Evolutionary conservation across 2,888 invertebrate genomes (phyloP).

Genomic region (Villa cingulata): DNA sequence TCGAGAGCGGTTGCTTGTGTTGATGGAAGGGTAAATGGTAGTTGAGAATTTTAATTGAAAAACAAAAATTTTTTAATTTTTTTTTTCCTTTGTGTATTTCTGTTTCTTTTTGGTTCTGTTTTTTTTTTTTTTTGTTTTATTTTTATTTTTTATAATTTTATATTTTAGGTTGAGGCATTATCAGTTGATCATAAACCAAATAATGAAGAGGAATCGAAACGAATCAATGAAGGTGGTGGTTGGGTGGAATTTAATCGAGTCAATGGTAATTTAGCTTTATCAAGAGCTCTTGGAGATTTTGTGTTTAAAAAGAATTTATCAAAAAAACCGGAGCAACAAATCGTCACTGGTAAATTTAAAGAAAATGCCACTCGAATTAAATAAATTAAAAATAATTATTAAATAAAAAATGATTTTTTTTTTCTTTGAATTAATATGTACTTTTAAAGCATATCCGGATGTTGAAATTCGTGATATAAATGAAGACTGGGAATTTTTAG

Average conservation of each 20-base stretch:
- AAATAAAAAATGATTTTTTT: background rate
- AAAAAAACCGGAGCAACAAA: constrained; percentile 82
- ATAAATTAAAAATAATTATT: background rate
- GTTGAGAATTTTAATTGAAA: too few relatives aligned
- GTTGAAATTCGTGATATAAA: constrained; percentile 67
- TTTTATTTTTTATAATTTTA: background rate
- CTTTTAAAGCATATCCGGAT: constrained; percentile 73
- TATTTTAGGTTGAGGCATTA: constrained; percentile 44
- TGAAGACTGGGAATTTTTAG: constrained; percentile 90
- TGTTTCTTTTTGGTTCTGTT: background rate
- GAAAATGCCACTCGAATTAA: too few relatives aligned
- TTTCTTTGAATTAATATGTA: background rate
- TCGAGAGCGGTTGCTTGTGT: constrained; percentile 88
- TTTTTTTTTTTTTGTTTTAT: background rate
- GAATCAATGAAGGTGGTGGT: constrained; percentile 90
- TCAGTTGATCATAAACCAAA: constrained; percentile 95
- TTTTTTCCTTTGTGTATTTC: background rate
- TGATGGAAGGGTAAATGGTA: constrained; percentile 47
- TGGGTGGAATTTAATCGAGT: constrained; percentile 96
- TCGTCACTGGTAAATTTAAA: constrained; percentile 70
- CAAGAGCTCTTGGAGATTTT: constrained; percentile 93
- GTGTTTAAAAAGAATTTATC: constrained; percentile 84
- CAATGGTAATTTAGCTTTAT: constrained; percentile 94
- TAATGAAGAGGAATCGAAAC: constrained; percentile 68
- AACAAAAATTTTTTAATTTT: too few relatives aligned